Percentiles rank a stretch among this genome's conserved stretches.
Evolutionary conservation across 2,113 vertebrate species (phyloP).

Genomic region (Cyprinus carpio): DNA sequence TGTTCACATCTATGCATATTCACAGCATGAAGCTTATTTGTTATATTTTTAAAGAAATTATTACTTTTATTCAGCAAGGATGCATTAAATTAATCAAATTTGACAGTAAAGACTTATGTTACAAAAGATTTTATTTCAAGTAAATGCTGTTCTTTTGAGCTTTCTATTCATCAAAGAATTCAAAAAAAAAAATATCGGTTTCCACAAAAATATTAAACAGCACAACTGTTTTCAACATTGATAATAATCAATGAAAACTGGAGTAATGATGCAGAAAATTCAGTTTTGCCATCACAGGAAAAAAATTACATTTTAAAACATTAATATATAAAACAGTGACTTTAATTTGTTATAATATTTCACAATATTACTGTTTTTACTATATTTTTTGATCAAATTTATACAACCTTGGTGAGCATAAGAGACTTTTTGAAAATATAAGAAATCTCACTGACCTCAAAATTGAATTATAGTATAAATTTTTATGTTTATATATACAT

Average conservation of each 20-base stretch:
- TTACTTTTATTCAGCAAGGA: no score
- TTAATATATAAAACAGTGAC: no score
- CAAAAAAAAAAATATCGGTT: no score
- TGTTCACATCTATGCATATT: not conserved
- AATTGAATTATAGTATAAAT: not conserved
- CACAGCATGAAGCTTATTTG: not conserved
- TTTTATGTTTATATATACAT: not conserved
- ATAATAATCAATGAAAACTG: slow-evolving; percentile 64
- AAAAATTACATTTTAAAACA: slow-evolving; percentile 53
- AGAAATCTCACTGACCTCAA: not conserved
- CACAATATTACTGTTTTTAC: not conserved
- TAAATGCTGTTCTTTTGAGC: no score
- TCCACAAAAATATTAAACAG: no score
- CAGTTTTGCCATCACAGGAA: not conserved
- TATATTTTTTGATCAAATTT: not conserved
- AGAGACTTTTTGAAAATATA: not conserved
- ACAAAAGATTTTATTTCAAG: no score
- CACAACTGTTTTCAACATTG: no score
- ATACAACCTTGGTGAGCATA: not conserved
- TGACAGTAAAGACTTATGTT: no score
- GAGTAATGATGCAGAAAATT: not conserved
- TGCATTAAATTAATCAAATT: no score
- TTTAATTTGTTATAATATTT: no score
- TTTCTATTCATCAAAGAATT: no score
- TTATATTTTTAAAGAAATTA: no score